A percentile compares a stretch with the other conserved stretches of the same genome.
Evolutionary conservation across 2,888 invertebrate species (phyloP).

Genomic region (Pseudeuparius sepicola): DNA sequence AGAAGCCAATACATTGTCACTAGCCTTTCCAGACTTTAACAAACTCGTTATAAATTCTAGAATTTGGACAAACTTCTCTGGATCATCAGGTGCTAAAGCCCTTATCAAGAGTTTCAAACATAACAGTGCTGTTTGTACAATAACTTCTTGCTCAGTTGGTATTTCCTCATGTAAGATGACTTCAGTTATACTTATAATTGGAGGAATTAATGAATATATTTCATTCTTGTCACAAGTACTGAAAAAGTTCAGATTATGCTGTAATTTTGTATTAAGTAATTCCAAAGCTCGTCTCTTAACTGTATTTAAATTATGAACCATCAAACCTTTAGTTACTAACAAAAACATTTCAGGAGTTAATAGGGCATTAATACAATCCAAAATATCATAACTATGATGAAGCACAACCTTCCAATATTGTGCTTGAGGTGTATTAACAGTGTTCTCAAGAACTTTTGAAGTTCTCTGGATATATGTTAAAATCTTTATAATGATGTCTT

Average conservation of each 20-base stretch:
- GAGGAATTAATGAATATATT: constrained; percentile 50
- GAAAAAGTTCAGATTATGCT: constrained; percentile 53
- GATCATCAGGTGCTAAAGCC: constrained; percentile 55
- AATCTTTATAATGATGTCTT: constrained; percentile 57
- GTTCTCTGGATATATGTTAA: constrained; percentile 58
- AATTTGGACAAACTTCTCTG: constrained; percentile 60
- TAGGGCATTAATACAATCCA: constrained; percentile 71
- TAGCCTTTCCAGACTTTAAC: constrained; percentile 42
- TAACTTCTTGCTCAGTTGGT: constrained; percentile 52
- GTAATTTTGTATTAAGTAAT: constrained; percentile 71
- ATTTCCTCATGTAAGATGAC: constrained; percentile 39
- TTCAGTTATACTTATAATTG: constrained; percentile 50
- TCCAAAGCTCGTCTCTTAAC: constrained; percentile 78
- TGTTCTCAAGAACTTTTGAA: constrained; percentile 52
- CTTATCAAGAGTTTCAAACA: constrained; percentile 76
- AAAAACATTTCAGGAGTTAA: constrained; percentile 73
- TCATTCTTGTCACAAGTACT: constrained; percentile 38
- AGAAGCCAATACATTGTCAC: constrained; percentile 60
- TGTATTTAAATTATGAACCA: constrained; percentile 57
- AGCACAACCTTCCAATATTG: constrained; percentile 79
- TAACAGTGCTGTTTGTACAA: constrained; percentile 74
- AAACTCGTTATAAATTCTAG: constrained; percentile 57
- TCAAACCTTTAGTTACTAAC: constrained; percentile 61
- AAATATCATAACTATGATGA: constrained; percentile 66
- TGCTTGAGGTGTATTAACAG: constrained; percentile 45